A percentile compares a stretch with the other conserved stretches of the same genome.
These are phyloP conservation scores for Cyprinella venusta DNA, from an alignment of 2,797 vertebrate genomes.

Conservation along the genomic window DNA sequence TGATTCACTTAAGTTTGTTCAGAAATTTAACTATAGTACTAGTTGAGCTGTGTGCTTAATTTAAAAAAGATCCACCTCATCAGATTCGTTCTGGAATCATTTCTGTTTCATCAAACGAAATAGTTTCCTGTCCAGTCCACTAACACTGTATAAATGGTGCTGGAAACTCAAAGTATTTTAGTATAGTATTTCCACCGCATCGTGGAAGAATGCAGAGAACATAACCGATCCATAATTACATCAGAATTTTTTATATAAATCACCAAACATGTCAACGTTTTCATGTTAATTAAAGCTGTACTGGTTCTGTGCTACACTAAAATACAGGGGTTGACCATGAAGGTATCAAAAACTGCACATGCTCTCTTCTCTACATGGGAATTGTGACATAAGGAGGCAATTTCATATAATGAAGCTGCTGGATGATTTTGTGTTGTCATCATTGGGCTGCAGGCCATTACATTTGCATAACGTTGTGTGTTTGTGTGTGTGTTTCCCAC, in stretches of 20 bases:
- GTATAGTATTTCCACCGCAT: neutral
- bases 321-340: neutral
- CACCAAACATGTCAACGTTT: neutral
- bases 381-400: conserved; percentile 20
- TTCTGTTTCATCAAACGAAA: neutral
- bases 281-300: neutral
- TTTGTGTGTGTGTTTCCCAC: conserved; percentile 33
- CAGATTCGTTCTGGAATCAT: neutral
- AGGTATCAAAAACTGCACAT: neutral
- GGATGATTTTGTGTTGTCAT: conserved; percentile 42
- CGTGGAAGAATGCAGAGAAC: neutral
- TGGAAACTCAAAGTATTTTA: neutral
- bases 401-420: conserved; percentile 47
- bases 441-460: conserved; percentile 50
- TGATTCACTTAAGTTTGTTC: neutral
- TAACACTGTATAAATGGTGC: neutral
- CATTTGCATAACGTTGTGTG: conserved; percentile 58
- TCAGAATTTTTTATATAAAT: neutral
- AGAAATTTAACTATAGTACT: neutral
- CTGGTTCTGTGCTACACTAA: neutral
- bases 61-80: neutral
- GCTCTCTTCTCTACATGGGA: neutral
- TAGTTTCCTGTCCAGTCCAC: neutral
- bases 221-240: neutral
- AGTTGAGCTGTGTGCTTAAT: neutral